Evolutionary conservation across 2,888 invertebrate genomes (phyloP).

Genomic region (Melieria omissa): DNA sequence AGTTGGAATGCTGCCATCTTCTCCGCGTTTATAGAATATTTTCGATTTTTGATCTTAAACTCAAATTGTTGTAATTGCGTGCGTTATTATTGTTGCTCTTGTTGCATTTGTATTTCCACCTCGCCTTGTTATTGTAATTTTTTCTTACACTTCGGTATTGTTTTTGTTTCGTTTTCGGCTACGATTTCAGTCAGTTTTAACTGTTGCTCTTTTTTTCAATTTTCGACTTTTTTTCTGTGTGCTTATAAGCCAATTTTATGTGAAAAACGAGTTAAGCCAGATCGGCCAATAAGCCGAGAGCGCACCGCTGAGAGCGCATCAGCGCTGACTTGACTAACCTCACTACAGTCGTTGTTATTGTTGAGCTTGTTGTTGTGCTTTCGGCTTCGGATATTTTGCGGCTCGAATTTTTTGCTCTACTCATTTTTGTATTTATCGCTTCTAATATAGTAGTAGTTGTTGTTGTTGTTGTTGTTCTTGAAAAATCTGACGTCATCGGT

Average conservation of each 20-base stretch:
- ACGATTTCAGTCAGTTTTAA: neutral
- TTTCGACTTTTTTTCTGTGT: slow-evolving; percentile 7
- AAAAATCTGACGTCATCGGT: slow-evolving; percentile 55
- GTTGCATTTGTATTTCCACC: too few species aligned
- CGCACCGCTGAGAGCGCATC: too few species aligned
- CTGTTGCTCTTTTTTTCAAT: slow-evolving; percentile 12
- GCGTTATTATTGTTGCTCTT: too few species aligned
- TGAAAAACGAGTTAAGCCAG: slow-evolving; percentile 33
- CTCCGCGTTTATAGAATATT: too few species aligned
- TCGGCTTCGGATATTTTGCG: slow-evolving; percentile 12
- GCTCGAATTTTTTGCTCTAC: neutral
- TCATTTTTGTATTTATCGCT: neutral
- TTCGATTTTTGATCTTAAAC: too few species aligned
- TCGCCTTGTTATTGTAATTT: too few species aligned
- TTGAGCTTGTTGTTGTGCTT: neutral
- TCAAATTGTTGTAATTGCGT: too few species aligned
- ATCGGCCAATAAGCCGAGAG: neutral
- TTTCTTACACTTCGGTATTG: too few species aligned
- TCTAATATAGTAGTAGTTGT: too few species aligned
- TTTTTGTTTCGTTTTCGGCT: neutral
- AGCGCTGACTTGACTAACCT: too few species aligned
- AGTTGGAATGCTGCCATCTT: too few species aligned
- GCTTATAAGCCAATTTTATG: slow-evolving; percentile 34
- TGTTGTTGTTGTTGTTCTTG: slow-evolving; percentile 35
- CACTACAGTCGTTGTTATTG: too few species aligned